Conservation (phyloP, 37 sponge, comb jelly and placozoan species). For the Crambe crambe region DNA sequence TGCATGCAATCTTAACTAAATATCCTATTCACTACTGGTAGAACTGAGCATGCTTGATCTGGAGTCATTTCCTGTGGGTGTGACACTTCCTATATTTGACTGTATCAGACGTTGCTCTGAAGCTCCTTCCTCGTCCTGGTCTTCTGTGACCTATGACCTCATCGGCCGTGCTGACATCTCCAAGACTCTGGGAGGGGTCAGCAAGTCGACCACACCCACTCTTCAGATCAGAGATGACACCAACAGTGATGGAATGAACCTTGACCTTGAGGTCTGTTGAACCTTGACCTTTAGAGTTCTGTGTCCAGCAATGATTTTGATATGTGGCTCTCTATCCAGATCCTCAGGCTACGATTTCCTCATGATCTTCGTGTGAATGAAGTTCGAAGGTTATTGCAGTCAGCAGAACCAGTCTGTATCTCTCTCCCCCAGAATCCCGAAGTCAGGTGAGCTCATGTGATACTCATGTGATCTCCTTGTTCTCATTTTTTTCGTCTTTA, state of each 20-base stretch:
- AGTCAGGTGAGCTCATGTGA: conserved; percentile 59
- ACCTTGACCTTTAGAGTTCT: not conserved
- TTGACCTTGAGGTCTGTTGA: conserved; percentile 44
- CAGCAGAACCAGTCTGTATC: conserved; percentile 75
- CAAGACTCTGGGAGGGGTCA: not conserved
- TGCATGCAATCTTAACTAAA: too few relatives aligned
- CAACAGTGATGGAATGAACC: conserved; percentile 51
- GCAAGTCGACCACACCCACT: not conserved
- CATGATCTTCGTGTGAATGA: conserved; percentile 77
- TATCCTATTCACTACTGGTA: conserved; percentile 9
- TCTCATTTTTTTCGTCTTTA: not conserved
- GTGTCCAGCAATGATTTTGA: not conserved
- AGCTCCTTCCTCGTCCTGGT: conserved; percentile 62
- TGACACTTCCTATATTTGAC: conserved; percentile 63
- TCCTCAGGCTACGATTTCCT: conserved; percentile 53
- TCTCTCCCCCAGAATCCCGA: conserved; percentile 78
- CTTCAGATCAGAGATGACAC: not conserved
- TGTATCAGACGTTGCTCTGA: conserved; percentile 52
- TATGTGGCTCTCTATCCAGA: conserved; percentile 24
- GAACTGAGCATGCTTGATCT: conserved; percentile 39
- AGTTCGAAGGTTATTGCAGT: conserved; percentile 68
- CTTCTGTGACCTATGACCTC: conserved; percentile 42
- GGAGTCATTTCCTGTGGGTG: conserved; percentile 66
- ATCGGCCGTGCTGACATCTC: conserved; percentile 49
- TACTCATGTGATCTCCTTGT: not conserved